A percentile compares a stretch with the other conserved stretches of the same genome.
These are phyloP conservation scores for Thecocarcelia acutangulata DNA, from an alignment of 2,888 invertebrate genomes.

Conservation along the genomic window DNA sequence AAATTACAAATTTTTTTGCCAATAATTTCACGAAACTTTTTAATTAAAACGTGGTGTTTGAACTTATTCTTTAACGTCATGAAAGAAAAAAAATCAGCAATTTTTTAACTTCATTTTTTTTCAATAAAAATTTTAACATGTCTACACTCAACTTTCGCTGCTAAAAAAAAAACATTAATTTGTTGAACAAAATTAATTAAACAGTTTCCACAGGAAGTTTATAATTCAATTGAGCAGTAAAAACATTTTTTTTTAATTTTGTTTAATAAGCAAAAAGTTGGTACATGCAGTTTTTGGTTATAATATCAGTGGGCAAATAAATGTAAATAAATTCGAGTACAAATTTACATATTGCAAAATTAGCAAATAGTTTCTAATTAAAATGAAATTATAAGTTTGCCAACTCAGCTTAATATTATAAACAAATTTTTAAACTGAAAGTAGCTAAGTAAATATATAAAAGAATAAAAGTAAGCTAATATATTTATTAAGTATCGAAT, in stretches of 20 bases:
- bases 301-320: background rate
- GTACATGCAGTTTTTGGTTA: conserved; percentile 21
- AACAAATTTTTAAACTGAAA: background rate
- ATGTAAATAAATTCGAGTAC: background rate
- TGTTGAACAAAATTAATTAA: conserved; percentile 37
- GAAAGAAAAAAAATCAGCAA: too few species aligned
- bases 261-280: conserved; percentile 47
- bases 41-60: too few species aligned
- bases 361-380: conserved; percentile 30
- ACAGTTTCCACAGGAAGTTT: conserved; percentile 41
- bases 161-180: background rate
- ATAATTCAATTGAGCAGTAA: conserved; percentile 34
- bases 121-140: background rate
- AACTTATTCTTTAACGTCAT: too few species aligned
- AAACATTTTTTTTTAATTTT: conserved; percentile 12
- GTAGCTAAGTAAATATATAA: background rate
- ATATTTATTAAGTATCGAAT: background rate
- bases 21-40: too few species aligned
- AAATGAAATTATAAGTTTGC: conserved; percentile 2
- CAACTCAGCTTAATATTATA: conserved; percentile 34
- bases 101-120: too few species aligned
- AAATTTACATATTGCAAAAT: conserved; percentile 15
- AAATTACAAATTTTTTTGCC: too few species aligned
- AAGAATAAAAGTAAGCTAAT: background rate
- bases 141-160: conserved; percentile 27